A percentile compares a stretch with the other conserved stretches of the same genome.
These are phyloP conservation scores for Myotis brandtii DNA, from an alignment of 2,113 vertebrate genomes.

Conservation along the genomic window DNA sequence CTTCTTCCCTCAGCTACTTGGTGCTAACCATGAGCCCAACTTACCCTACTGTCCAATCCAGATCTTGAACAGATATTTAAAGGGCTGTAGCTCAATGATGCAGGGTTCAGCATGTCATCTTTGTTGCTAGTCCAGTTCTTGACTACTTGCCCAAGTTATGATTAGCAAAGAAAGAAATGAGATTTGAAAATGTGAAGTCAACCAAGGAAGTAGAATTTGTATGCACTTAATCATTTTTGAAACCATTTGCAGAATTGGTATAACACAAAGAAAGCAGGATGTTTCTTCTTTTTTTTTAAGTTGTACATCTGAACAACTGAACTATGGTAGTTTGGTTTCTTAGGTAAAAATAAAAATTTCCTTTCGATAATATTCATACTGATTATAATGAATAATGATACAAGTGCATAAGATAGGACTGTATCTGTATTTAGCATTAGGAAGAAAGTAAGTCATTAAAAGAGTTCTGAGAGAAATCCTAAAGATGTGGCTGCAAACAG, in stretches of 20 bases:
- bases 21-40: neutral
- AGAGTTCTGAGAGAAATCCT: constrained; percentile 38
- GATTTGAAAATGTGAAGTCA: constrained; percentile 28
- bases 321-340: neutral
- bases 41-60: neutral
- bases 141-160: neutral
- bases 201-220: neutral
- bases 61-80: neutral
- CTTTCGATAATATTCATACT: neutral
- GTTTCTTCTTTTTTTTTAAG: neutral
- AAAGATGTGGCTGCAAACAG: constrained; percentile 54
- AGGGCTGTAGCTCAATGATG: neutral
- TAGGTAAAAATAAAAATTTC: constrained; percentile 47
- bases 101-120: neutral
- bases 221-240: neutral
- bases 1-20: neutral
- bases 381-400: constrained; percentile 50
- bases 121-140: neutral
- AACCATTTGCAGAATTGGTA: neutral
- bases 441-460: constrained; percentile 41
- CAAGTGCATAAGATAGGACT: constrained; percentile 44
- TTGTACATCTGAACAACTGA: neutral
- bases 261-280: neutral
- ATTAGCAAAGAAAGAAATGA: constrained; percentile 21
- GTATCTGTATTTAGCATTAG: constrained; percentile 32